These are phyloP conservation scores for Cremastinae sp. DNA, from an alignment of 2,888 invertebrate genomes.

Conservation along the genomic window DNA sequence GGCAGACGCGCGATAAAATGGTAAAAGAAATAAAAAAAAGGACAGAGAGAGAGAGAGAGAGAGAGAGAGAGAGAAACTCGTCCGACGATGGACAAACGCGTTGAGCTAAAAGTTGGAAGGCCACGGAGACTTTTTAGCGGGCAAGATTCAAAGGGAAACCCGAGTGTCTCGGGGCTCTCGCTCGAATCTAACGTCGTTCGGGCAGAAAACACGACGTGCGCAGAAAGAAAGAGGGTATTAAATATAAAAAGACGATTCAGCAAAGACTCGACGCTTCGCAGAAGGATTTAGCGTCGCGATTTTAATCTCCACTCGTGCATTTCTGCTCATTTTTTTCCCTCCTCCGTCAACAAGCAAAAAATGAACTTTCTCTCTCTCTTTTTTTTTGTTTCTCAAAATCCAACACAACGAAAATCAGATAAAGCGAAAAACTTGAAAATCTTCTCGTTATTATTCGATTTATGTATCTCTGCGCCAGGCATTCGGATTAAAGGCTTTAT, in stretches of 20 bases:
- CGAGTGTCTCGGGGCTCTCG: constrained; percentile 28
- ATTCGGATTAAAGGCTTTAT: too few species aligned
- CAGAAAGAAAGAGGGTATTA: constrained; percentile 30
- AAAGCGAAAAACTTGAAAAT: neutral
- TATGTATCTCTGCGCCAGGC: too few species aligned
- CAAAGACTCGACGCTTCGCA: constrained; percentile 32
- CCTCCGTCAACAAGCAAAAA: neutral
- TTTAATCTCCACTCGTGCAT: constrained; percentile 15
- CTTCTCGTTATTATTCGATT: too few species aligned
- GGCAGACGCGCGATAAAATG: constrained; percentile 33
- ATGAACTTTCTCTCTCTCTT: neutral
- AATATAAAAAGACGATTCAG: constrained; percentile 44
- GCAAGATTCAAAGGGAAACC: constrained; percentile 54
- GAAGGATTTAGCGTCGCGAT: constrained; percentile 35
- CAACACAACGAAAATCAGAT: too few species aligned
- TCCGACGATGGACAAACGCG: constrained; percentile 24
- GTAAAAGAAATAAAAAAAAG: constrained; percentile 1
- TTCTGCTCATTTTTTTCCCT: constrained; percentile 8
- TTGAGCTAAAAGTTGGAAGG: constrained; percentile 24
- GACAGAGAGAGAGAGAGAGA: too few species aligned
- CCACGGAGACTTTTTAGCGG: constrained; percentile 37
- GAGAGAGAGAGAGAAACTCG: constrained; percentile 20
- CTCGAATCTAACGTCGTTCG: constrained; percentile 49
- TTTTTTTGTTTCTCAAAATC: neutral
- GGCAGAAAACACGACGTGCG: constrained; percentile 52